Percentiles rank a stretch among this genome's conserved stretches.
Conservation (phyloP, 2,797 vertebrate species). For the Aselliscus stoliczkanus region DNA sequence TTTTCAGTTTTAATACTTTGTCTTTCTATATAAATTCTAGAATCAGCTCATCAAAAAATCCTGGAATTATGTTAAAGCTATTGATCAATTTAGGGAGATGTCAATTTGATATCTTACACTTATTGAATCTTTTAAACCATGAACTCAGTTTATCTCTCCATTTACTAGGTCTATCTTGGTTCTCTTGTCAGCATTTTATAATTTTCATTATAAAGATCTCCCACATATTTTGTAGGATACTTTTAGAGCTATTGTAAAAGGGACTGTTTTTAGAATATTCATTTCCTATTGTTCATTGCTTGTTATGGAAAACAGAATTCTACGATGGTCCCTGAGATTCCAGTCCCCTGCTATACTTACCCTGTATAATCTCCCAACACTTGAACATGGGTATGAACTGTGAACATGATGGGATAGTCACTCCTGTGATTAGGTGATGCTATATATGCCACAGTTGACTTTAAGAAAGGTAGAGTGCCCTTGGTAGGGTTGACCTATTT, state of each 20-base stretch:
- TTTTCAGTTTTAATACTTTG: background rate
- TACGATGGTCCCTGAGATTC: background rate
- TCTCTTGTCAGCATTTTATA: background rate
- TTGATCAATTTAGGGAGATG: background rate
- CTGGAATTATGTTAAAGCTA: background rate
- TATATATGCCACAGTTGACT: background rate
- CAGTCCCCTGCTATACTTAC: background rate
- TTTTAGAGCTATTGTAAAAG: background rate
- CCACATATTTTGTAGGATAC: background rate
- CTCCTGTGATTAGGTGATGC: background rate
- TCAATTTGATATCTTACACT: background rate
- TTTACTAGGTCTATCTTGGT: background rate
- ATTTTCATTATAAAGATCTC: background rate
- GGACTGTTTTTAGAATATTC: background rate
- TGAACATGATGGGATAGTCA: background rate
- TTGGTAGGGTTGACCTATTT: background rate
- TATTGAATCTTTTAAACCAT: background rate
- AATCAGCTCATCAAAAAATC: background rate
- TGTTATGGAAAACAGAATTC: background rate
- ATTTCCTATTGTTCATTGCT: background rate
- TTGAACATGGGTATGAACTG: background rate
- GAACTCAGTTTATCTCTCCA: background rate
- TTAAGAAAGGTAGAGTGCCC: background rate
- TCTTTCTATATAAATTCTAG: background rate
- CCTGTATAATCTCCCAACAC: background rate